Evolutionary conservation across 2,113 vertebrate species (phyloP).

Genomic region (Columba livia): DNA sequence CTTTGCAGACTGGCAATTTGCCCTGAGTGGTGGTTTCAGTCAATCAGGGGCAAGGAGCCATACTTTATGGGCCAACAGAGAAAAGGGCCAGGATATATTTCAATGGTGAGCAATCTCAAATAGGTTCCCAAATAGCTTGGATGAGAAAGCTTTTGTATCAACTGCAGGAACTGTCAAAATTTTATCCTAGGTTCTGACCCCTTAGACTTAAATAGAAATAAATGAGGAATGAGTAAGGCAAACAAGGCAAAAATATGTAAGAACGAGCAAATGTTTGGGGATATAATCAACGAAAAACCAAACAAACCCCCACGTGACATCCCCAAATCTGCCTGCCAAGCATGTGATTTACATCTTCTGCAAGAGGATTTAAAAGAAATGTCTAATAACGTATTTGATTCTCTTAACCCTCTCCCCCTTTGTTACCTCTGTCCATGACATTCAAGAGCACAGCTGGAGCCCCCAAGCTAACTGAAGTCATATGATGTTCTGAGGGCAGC

Average conservation of each 20-base stretch:
- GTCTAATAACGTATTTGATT: conserved; percentile 27
- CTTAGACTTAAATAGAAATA: conserved; percentile 59
- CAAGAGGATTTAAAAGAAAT: conserved; percentile 22
- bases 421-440: conserved; percentile 6
- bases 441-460: conserved; percentile 5
- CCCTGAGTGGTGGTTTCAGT: conserved; percentile 18
- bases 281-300: conserved; percentile 35
- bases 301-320: conserved; percentile 22
- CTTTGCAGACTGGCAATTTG: neutral
- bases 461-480: conserved; percentile 26
- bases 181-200: conserved; percentile 43
- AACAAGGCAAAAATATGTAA: conserved; percentile 45
- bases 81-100: conserved; percentile 20
- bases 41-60: neutral
- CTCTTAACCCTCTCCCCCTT: conserved; percentile 52
- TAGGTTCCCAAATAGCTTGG: conserved; percentile 37
- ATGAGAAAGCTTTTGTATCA: conserved; percentile 43
- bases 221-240: conserved; percentile 52
- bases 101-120: conserved; percentile 14
- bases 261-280: conserved; percentile 42
- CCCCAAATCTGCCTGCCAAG: conserved; percentile 25
- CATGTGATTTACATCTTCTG: conserved; percentile 37
- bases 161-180: conserved; percentile 45
- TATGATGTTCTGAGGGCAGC: neutral
- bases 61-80: conserved; percentile 14